Base-by-base conservation (phyloP, 2,113 vertebrate species). In the Cricetomys ansorgei region DNA sequence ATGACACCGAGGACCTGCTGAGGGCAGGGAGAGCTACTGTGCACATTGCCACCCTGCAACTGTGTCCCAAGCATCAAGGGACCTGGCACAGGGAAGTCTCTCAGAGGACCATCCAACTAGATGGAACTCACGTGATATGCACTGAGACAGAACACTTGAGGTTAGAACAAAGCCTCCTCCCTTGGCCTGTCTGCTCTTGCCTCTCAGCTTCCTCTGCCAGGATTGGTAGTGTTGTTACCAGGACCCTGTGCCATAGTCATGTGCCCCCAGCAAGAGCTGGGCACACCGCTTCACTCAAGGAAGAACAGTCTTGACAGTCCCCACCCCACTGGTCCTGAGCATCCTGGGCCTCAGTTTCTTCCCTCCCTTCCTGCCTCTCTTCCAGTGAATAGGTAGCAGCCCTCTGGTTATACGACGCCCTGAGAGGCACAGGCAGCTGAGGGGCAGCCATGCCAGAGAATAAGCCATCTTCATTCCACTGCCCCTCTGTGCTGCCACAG, bases 31-130 rank as follows among this genome's bases (percentile, higher is more conserved):
- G 45, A 48, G 67, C 16, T 50, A 64, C 69, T 34, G 55, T 2
- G 31, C 27, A 17, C 25, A 21, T 16, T 9, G 50, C 65, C 31
- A 65, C 11, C 1, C 27, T 45, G 34, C 16, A 37, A 5, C 7
- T 40, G 12, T 2, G 25, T 15, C 57, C 62, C 29, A 50, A 23
- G 37, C 0, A 1, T 43, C 55, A 31, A 1, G 1, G 25, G 5
- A 50, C 62, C 31, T 3, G 67, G 8, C 15, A 55, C 59, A 25
- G 43, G 62, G 16, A 91, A 40, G 40, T 15, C 59, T 31, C 5
- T 40, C 72, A 15, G 16, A 65, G 9, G 11, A 53, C 34, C 50
- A 93, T 15, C 31, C 29, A 19, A 64, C 45, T 31, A 34, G 34
- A 15, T 29, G 72, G 70, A 55, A 55, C 25, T 27, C 19, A 80